phyloP scores from a whole-genome alignment of 2,113 vertebrate species.

The Thamnaconus septentrionalis region DNA sequence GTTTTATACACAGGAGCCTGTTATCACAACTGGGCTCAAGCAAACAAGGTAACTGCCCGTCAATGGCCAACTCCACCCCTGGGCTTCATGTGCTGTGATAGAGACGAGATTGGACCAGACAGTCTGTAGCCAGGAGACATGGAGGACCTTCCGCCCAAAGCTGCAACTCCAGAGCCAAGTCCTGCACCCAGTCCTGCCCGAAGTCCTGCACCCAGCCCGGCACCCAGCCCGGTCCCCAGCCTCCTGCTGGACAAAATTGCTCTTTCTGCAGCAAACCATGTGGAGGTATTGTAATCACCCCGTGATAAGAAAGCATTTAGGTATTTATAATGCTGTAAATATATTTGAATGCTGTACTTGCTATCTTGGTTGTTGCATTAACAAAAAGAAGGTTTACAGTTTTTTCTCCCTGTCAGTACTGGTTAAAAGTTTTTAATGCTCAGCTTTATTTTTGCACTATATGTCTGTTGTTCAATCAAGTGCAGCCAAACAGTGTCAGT shows the following conservation, averaged over 20 bases:
- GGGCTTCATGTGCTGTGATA: slow-evolving; percentile 33
- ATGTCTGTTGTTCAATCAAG: too few species aligned
- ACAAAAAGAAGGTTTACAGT: too few species aligned
- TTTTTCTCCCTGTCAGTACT: too few species aligned
- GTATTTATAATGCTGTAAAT: too few species aligned
- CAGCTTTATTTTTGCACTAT: background rate
- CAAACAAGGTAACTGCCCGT: slow-evolving; percentile 31
- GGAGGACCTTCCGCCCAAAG: slow-evolving; percentile 60
- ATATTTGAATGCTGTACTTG: too few species aligned
- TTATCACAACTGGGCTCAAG: slow-evolving; percentile 8
- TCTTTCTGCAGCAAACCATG: slow-evolving; percentile 63
- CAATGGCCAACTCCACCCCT: slow-evolving; percentile 47
- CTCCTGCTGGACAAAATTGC: slow-evolving; percentile 49
- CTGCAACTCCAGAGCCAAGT: slow-evolving; percentile 26
- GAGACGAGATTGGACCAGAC: slow-evolving; percentile 31
- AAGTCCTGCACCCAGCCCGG: slow-evolving; percentile 33
- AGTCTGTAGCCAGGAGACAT: slow-evolving; percentile 31
- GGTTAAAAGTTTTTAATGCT: background rate
- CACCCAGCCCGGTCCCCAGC: slow-evolving; percentile 40
- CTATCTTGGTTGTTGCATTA: too few species aligned
- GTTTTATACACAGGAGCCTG: slow-evolving; percentile 21
- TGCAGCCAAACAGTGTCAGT: background rate
- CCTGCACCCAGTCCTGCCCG: slow-evolving; percentile 28
- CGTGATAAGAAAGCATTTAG: too few species aligned
- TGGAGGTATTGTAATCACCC: slow-evolving; percentile 60